Evolutionary conservation across 2,113 vertebrate genomes (phyloP).

Genomic region (Bagarius yarrelli): DNA sequence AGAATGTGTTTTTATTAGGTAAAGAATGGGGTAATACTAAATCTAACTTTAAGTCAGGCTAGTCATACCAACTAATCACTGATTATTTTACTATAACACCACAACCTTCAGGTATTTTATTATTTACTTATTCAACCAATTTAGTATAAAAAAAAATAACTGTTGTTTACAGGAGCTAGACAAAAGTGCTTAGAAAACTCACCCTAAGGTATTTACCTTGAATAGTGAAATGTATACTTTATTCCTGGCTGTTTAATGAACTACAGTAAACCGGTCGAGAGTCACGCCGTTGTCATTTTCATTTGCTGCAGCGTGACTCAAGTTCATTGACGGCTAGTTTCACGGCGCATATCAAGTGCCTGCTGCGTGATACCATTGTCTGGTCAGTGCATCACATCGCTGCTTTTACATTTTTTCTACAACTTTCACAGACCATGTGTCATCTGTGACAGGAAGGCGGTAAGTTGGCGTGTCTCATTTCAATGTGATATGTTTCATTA

Average conservation of each 20-base stretch:
- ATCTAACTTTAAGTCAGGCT: background rate
- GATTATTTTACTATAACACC: background rate
- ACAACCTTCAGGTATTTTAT: background rate
- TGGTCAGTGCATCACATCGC: slow-evolving; percentile 62
- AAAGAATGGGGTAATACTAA: background rate
- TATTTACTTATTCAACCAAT: background rate
- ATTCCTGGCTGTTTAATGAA: background rate
- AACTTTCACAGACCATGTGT: slow-evolving; percentile 61
- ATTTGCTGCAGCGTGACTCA: slow-evolving; percentile 58
- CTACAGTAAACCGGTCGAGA: background rate
- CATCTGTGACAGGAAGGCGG: slow-evolving; percentile 38
- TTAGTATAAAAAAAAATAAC: background rate
- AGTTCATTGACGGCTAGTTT: slow-evolving; percentile 68
- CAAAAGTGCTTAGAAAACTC: background rate
- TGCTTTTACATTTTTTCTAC: slow-evolving; percentile 58
- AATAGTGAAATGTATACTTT: background rate
- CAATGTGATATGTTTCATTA: slow-evolving; percentile 25
- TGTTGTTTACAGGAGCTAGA: background rate
- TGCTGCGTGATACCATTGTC: slow-evolving; percentile 62
- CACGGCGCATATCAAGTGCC: slow-evolving; percentile 73
- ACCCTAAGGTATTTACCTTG: background rate
- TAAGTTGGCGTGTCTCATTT: slow-evolving; percentile 13
- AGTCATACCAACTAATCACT: background rate
- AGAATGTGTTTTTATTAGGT: background rate
- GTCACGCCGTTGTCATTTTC: slow-evolving; percentile 10